Evolutionary conservation across 53 echinoderm and acorn worm species (phyloP), one percentile per base, ranked within the genome.

Genomic region (Patiria pectinifera): DNA sequence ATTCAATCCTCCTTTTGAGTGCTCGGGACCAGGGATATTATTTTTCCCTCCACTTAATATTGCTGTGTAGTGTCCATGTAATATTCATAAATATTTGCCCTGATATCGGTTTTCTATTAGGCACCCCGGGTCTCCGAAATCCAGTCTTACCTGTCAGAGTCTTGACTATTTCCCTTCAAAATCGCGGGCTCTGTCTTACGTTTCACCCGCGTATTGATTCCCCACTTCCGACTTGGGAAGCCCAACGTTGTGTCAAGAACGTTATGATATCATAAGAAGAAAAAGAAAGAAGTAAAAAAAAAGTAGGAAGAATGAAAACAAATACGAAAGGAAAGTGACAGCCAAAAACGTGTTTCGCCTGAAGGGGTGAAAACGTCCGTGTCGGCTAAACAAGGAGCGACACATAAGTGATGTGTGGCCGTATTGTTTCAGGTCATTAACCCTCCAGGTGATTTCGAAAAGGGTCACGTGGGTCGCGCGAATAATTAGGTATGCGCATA

Each of bases 181-280:
- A 75, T 75, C 86, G 26, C 24, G 22, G 74, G 3, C 86, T 48
- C 86, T 13, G 86, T 71, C 86, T 86, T 86, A 19, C 22, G 74
- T 86, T 86, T 86, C 86, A 23, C 24, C 69, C 49, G 15, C 49
- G 22, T 72, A 86, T 86, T 72, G 86, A 75, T 86, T 86, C 23
- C 9, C 77, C 59, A 61, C 77, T 88, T 88, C 62, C 45, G 88
- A 88, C 46, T 88, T 45, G 53, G 59, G 53, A 53, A 62, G 59
- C n/a, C 88, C 61, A 25, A 61, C 88, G 77, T 61, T 59, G 61
- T 88, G 88, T 88, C 88, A 77, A 88, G 78, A 88, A 77, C 62
- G 78, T 43, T 88, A 45, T 88, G 75, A 88, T 77, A 60, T 78
- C 66, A 61, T 61, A 22, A 4, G 13, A 5, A n/a, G 2, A 24